phyloP scores from a whole-genome alignment of 2,888 invertebrate genomes.

The Cheilosia grossa region DNA sequence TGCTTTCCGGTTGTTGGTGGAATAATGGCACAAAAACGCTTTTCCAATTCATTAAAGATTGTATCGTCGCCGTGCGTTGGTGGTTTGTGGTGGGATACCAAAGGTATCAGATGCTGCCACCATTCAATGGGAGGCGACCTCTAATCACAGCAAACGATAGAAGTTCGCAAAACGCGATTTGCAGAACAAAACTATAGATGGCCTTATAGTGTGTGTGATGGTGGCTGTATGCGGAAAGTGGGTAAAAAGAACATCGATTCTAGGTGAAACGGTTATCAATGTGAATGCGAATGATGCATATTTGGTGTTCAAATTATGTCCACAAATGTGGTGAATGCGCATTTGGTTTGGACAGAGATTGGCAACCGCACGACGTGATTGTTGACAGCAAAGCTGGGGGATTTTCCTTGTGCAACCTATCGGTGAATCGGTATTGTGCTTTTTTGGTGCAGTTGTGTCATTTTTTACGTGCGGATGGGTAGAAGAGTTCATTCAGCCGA shows the following conservation, averaged over 20 bases:
- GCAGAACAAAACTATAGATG: constrained; percentile 24
- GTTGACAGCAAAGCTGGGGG: not conserved
- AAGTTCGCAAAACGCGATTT: constrained; percentile 22
- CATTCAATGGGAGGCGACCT: constrained; percentile 37
- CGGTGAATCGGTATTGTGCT: constrained; percentile 9
- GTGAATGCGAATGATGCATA: constrained; percentile 52
- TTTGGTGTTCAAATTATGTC: constrained; percentile 21
- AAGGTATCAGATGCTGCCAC: not conserved
- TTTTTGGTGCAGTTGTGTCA: constrained; percentile 63
- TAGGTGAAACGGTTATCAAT: constrained; percentile 38
- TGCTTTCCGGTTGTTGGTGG: constrained; percentile 67
- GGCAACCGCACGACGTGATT: constrained; percentile 42
- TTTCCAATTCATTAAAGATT: constrained; percentile 72
- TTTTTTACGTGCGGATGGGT: constrained; percentile 54
- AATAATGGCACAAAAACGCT: constrained; percentile 64
- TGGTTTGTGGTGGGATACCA: constrained; percentile 18
- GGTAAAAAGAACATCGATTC: constrained; percentile 9
- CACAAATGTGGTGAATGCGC: not conserved
- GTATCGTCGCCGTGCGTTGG: constrained; percentile 45
- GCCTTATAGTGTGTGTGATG: constrained; percentile 26
- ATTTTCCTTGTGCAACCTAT: constrained; percentile 50
- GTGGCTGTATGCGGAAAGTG: not conserved
- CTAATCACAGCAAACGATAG: constrained; percentile 33
- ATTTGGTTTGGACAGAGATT: constrained; percentile 61
- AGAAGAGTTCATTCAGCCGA: constrained; percentile 44